Percentiles rank a stretch among this genome's conserved stretches.
phyloP scores from a whole-genome alignment of 1,140 invertebrate species.

The Brachionus angularis region DNA sequence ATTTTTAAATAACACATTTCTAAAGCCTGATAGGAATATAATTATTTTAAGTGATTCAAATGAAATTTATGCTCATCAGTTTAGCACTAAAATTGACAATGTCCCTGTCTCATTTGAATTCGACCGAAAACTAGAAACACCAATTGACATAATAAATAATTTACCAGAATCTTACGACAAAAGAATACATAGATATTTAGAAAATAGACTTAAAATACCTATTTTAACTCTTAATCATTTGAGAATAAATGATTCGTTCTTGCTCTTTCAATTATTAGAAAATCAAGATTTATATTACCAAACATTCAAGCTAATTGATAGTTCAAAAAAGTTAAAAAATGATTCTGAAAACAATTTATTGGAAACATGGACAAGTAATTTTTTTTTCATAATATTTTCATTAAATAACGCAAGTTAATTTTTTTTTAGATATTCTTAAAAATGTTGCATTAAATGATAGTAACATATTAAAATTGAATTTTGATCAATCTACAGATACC shows the following conservation, averaged over 20 bases:
- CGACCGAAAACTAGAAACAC: constrained; percentile 1
- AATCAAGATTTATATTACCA: no score
- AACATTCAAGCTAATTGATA: no score
- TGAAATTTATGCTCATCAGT: constrained; percentile 7
- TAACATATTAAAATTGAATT: no score
- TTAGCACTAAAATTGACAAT: neutral
- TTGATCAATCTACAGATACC: no score
- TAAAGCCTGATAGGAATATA: neutral
- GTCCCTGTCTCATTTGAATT: neutral
- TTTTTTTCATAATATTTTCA: no score
- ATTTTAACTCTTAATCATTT: constrained; percentile 11
- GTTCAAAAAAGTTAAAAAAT: no score
- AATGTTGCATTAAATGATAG: no score
- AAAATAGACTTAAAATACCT: constrained; percentile 24
- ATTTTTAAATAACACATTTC: neutral
- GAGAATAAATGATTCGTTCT: neutral
- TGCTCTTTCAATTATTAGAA: neutral
- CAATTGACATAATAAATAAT: neutral
- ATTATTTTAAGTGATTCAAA: constrained; percentile 15
- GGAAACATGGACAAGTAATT: no score
- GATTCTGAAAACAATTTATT: no score
- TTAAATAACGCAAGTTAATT: no score
- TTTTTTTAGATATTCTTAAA: no score
- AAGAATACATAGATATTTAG: neutral
- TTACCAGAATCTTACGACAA: neutral